Conservation (phyloP, 2,797 vertebrate species). For the Bradypodion pumilum region DNA sequence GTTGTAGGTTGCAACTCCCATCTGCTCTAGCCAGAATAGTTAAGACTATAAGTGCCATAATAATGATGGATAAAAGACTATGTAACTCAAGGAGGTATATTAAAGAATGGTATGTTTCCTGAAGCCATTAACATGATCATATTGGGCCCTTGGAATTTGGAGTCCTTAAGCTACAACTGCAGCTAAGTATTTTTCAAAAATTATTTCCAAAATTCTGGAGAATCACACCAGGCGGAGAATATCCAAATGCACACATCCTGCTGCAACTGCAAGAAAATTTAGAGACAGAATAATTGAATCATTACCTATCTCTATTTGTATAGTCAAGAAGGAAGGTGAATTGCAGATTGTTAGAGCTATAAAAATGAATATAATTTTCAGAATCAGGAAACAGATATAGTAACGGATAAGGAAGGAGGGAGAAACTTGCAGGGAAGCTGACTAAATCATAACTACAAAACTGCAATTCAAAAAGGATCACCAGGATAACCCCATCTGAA, state of each 20-base stretch:
- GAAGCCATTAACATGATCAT: conserved; percentile 74
- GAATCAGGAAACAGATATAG: background rate
- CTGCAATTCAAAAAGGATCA: background rate
- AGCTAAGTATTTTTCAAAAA: no score
- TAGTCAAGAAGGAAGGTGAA: background rate
- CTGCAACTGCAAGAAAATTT: no score
- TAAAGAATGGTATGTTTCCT: conserved; percentile 59
- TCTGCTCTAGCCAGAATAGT: no score
- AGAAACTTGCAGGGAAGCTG: background rate
- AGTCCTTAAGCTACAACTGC: no score
- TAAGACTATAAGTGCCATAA: conserved; percentile 25
- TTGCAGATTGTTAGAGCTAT: background rate
- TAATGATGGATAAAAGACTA: conserved; percentile 52
- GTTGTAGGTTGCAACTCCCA: no score
- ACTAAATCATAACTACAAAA: background rate
- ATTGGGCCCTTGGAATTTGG: background rate
- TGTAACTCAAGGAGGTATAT: conserved; percentile 31
- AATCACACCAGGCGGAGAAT: no score
- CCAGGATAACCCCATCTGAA: background rate
- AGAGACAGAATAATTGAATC: background rate
- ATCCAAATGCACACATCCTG: no score
- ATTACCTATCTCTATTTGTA: background rate
- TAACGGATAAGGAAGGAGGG: background rate
- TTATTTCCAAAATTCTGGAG: no score
- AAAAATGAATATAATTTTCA: background rate